These are phyloP conservation scores for Orchestia grillus DNA, from an alignment of 1,140 invertebrate species.

Conservation along the genomic window DNA sequence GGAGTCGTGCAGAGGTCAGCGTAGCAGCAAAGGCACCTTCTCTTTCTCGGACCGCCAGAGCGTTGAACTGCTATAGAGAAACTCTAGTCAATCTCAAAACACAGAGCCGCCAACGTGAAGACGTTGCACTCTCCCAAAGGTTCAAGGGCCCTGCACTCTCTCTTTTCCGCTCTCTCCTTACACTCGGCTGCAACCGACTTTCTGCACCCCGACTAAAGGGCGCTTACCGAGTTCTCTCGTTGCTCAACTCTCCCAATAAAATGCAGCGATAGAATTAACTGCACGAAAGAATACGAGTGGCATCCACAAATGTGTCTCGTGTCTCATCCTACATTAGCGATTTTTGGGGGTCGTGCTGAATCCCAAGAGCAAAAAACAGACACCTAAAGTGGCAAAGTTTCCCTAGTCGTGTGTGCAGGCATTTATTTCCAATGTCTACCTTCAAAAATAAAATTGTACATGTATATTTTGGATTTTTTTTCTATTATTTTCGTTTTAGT, in stretches of 20 bases:
- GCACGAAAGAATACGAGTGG: neutral
- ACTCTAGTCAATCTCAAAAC: neutral
- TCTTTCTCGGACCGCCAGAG: neutral
- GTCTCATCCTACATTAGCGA: neutral
- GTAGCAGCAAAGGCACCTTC: neutral
- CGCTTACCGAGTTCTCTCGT: neutral
- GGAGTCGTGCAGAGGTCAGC: neutral
- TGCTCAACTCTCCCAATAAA: neutral
- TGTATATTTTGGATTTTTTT: too few species aligned
- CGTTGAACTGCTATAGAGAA: neutral
- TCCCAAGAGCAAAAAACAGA: too few species aligned
- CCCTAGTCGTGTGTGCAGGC: too few species aligned
- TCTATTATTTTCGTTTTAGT: too few species aligned
- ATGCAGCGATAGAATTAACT: neutral
- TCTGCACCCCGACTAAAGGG: neutral
- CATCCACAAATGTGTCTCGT: neutral
- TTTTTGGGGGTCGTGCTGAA: too few species aligned
- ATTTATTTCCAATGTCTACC: too few species aligned
- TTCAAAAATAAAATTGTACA: too few species aligned
- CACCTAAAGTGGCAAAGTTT: too few species aligned
- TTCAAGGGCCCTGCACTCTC: neutral
- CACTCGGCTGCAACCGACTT: neutral
- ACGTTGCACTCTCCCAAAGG: slow-evolving; percentile 38
- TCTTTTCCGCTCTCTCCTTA: neutral
- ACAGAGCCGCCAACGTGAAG: slow-evolving; percentile 12